A percentile compares a stretch with the other conserved stretches of the same genome.
These are phyloP conservation scores for Azorinus chamasolen DNA, from an alignment of 2,888 invertebrate genomes.

Conservation along the genomic window DNA sequence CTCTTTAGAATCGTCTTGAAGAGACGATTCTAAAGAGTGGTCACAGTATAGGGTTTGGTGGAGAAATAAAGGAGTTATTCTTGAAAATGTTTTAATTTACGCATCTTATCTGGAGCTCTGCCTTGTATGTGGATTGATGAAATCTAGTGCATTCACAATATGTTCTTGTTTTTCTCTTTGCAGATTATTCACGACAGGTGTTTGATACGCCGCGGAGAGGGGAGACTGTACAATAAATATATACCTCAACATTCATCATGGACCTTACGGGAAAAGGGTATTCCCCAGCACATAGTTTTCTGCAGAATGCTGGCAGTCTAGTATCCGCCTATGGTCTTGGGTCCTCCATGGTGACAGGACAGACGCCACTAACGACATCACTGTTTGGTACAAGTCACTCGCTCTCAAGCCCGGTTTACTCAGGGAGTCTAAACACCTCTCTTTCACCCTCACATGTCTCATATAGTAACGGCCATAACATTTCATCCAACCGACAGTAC, in stretches of 20 bases:
- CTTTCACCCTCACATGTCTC: slow-evolving; percentile 57
- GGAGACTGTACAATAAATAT: slow-evolving; percentile 44
- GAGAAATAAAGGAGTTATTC: no score
- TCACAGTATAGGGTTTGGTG: no score
- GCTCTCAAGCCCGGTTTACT: slow-evolving; percentile 56
- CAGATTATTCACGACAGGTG: slow-evolving; percentile 60
- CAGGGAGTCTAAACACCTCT: slow-evolving; percentile 58
- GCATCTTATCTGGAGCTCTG: no score
- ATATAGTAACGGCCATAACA: slow-evolving; percentile 62
- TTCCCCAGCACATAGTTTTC: slow-evolving; percentile 55
- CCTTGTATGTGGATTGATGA: no score
- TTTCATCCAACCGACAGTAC: slow-evolving; percentile 37
- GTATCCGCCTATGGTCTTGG: slow-evolving; percentile 59
- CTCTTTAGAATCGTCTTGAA: neutral
- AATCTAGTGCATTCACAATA: no score
- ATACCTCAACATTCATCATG: slow-evolving; percentile 42
- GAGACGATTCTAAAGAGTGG: neutral
- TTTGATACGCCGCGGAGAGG: slow-evolving; percentile 27
- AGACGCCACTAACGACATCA: slow-evolving; percentile 53
- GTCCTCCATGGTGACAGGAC: slow-evolving; percentile 45
- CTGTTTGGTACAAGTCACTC: slow-evolving; percentile 55
- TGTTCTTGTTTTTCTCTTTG: no score
- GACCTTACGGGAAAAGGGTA: slow-evolving; percentile 58
- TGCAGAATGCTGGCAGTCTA: slow-evolving; percentile 58
- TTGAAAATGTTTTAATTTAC: no score